Conservation (phyloP, 2,113 vertebrate species). For the Acrocephalus kingi region DNA sequence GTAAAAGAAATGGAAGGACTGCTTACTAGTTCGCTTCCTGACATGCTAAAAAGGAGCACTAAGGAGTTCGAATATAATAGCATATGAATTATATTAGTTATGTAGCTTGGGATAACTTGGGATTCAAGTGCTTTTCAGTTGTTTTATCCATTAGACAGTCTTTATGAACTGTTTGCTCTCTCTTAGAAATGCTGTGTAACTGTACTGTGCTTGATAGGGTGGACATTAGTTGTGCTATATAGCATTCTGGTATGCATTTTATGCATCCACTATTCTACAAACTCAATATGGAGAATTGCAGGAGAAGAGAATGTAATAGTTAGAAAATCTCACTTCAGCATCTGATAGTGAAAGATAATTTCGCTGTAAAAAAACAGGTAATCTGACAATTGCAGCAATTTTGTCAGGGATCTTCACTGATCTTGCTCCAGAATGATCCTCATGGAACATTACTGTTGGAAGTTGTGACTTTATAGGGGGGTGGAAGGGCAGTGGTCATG, state of each 20-base stretch:
- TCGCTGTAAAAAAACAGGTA: background rate
- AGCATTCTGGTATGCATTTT: background rate
- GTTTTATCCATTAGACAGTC: slow-evolving; percentile 3
- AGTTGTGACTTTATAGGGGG: background rate
- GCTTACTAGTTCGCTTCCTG: background rate
- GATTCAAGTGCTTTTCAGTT: background rate
- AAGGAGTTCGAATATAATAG: background rate
- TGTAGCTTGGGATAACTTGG: background rate
- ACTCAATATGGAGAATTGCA: background rate
- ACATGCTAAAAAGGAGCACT: background rate
- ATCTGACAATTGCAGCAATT: background rate
- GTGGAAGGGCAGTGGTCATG: background rate
- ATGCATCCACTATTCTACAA: background rate
- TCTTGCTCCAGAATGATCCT: background rate
- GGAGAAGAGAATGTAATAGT: background rate
- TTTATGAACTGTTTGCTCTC: background rate
- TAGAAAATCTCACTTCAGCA: slow-evolving; percentile 1
- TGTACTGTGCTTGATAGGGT: background rate
- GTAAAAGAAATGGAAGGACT: background rate
- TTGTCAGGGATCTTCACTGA: background rate
- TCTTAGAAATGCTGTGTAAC: background rate
- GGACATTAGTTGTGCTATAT: background rate
- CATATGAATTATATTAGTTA: background rate
- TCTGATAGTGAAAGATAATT: background rate
- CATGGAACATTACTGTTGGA: background rate